These are phyloP conservation scores for Channa striata DNA, from an alignment of 2,797 vertebrate genomes.

Conservation along the genomic window DNA sequence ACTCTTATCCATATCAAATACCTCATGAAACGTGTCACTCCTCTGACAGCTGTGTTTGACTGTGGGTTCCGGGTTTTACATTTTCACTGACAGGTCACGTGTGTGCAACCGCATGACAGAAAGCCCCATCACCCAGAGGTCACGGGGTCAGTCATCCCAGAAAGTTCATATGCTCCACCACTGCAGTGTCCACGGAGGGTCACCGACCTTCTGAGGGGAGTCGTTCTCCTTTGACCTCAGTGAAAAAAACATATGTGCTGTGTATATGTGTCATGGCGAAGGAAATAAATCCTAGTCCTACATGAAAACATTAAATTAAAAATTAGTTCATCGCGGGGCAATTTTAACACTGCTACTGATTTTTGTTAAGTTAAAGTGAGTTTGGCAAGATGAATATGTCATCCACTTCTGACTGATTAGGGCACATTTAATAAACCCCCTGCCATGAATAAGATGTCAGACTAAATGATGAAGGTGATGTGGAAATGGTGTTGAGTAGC, in stretches of 20 bases:
- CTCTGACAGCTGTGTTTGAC: not conserved
- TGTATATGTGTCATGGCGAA: constrained; percentile 5
- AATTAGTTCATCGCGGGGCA: not conserved
- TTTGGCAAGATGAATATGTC: not conserved
- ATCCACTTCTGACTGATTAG: no score
- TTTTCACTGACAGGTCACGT: not conserved
- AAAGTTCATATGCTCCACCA: not conserved
- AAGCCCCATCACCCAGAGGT: constrained; percentile 25
- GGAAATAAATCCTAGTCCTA: constrained; percentile 16
- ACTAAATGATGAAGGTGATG: not conserved
- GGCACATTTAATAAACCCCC: no score
- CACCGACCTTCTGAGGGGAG: constrained; percentile 5
- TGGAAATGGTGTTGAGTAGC: not conserved
- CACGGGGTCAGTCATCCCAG: constrained; percentile 22
- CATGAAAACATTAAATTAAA: not conserved
- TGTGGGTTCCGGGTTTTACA: not conserved
- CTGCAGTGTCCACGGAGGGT: constrained; percentile 24
- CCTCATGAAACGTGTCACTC: not conserved
- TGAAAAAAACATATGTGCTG: constrained; percentile 36
- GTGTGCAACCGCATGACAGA: constrained; percentile 8
- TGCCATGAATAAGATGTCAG: no score
- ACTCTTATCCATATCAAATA: not conserved
- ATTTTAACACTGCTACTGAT: no score
- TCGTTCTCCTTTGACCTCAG: constrained; percentile 34
- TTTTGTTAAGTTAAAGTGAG: not conserved